Evolutionary conservation across 2,113 vertebrate genomes (phyloP), one percentile per base, ranked within the genome.

Genomic region (Conger conger): DNA sequence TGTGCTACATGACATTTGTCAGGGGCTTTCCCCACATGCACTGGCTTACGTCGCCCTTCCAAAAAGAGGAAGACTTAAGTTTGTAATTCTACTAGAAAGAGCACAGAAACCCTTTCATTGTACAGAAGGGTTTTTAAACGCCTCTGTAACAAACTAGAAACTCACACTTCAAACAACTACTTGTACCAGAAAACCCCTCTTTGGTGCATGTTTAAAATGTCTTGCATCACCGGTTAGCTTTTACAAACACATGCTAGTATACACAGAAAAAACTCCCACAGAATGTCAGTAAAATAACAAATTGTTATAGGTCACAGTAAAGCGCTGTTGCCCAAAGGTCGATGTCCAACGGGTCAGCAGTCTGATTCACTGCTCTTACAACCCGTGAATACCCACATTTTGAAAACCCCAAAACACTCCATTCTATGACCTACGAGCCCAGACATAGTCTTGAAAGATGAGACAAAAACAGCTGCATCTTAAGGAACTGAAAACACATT

Each of bases 31-130:
- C 57, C 68, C 92, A 91, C 89, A 42, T 60, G 3, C 84, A 57
- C 45, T 20, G 23, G 53, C 53, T 60, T 36, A 78, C 53, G 87
- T 87, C 80, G 80, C 87, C 89, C 68, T 80, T 87, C 91, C 80
- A 87, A 87, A 91, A 92, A 90, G 89, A 88, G 89, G 90, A 92
- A 92, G 88, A 42, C 81, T 42, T 30, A 15, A 79, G 36, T 20
- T 57, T 33, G 40, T 53, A 38, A 33, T 37, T 50, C 53, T 9
- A 8, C 68, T 9, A 84, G 54, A 38, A 35, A 84, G 33, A 30
- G 37, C 30, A 38, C 35, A 20, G 30, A 83, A n/a, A n/a, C 77
- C 68, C 30, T n/a, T 1, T n/a, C 60, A 68, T n/a, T n/a, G 27
- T 20, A 16, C 27, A n/a, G 60, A 8, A n/a, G n/a, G 23, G 27